Evolutionary conservation across 35 echinoderm and acorn worm species (phyloP), one percentile per base, ranked within the genome.

Genomic region (Anneissia japonica): DNA sequence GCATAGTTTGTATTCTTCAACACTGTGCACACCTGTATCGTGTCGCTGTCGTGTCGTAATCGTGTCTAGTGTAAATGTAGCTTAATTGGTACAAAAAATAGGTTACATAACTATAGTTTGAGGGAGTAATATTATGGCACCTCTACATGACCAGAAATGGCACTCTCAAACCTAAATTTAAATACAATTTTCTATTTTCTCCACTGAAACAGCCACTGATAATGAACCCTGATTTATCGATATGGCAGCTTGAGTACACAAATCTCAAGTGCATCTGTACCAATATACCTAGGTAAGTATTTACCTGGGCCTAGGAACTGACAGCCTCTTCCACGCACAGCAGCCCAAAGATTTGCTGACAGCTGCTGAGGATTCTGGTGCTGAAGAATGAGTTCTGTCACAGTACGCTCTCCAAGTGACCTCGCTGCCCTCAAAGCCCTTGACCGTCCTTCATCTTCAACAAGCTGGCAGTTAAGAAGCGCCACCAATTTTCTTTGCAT

Each of bases 251-350:
- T 13, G 26, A 13, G 46, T 56, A 56, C 26, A 13, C 11, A 13
- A 56, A 56, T 56, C 11, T 56, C 46, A 56, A 56, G 26, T 56
- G 46, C 46, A 56, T 56, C 11, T 56, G 46, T 26, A 56, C 46
- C 46, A 56, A 26, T 56, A 56, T 56, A 11, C 46, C n/a, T n/a
- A n/a, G n/a, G n/a, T n/a, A n/a, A n/a, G 23, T n/a, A 81, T 88
- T 81, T 81, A 98, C 95, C 95, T 86, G 95, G 95, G 38, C 95
- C 95, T 86, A 93, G 91, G 73, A 98, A 98, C 89, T 98, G 95
- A 39, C 95, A 98, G 14, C 95, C 91, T 74, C 92, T 93, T 12
- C 89, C 91, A 26, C 95, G 74, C 12, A 98, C 95, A 37, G 95
- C 95, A 46, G 95, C 91, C 95, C 95, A 98, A 19, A 98, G 81